Base-by-base conservation (phyloP, 1,140 invertebrate species). In the Heliothis subflexa region DNA sequence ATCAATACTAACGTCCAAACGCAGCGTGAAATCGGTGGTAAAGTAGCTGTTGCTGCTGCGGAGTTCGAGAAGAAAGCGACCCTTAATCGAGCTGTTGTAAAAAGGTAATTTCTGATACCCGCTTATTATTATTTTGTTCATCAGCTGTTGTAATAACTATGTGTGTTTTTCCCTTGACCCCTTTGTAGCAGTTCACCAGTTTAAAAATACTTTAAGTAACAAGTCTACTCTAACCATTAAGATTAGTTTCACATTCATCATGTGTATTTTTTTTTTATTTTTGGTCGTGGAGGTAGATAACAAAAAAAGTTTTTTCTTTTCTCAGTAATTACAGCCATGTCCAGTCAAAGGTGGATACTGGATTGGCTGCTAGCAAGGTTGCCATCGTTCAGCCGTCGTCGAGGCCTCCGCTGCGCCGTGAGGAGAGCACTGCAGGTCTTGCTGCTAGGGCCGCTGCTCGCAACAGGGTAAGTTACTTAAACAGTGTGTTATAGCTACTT, bases 311-410 rank as follows among this genome's bases (percentile, higher is more conserved):
- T 52, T 73, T n/a, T 59, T 50, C 28, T 59, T 47, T 70, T 85
- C 88, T n/a, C 76, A 93, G 92, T 55, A 93, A 90, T 74, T 95
- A 94, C 40, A 91, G 86, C 62, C 91, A 94, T 91, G 90, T 95
- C 1, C 90, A 90, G 61, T 94, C 94, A 0, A 94, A 94, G 88
- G 84, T 95, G 49, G 93, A 95, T 75, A 93, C 94, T 33, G 91
- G 94, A 16, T 79, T 94, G 21, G 73, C 61, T 2, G 71, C 86
- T n/a, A 57, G 59, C 33, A 94, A 90, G 68, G 78, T 71, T 3
- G 21, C 55, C 33, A 49, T 74, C 21, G 72, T 88, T 47, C 89
- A 89, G 74, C 87, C 87, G 55, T 82, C 88, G 57, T 80, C 84
- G 72, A 86, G 86, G 78, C 92, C 89, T 74, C 81, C 90, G 3